These are phyloP conservation scores for Cydia splendana DNA, from an alignment of 1,140 invertebrate genomes.

Conservation along the genomic window DNA sequence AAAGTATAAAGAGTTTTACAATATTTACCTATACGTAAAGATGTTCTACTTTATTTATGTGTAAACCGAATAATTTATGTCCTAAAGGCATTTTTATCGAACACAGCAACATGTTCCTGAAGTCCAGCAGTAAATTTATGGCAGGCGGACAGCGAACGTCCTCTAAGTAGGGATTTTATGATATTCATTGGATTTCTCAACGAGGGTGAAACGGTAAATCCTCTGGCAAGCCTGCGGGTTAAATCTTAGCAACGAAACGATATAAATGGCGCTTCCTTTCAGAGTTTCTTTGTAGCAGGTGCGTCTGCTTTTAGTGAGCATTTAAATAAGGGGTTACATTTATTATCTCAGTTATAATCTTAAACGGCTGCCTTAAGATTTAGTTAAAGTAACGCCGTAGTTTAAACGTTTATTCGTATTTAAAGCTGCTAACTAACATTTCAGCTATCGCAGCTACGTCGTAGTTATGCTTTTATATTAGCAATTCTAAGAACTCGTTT, in stretches of 20 bases:
- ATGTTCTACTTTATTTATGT: not conserved
- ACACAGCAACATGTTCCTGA: conserved; percentile 4
- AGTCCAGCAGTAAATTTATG: conserved; percentile 21
- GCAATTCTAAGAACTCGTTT: not conserved
- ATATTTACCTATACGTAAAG: too few relatives aligned
- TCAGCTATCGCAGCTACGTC: too few relatives aligned
- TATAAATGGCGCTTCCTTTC: conserved; percentile 18
- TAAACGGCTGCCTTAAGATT: not conserved
- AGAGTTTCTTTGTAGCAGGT: conserved; percentile 18
- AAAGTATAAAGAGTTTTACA: too few relatives aligned
- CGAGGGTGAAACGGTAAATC: conserved; percentile 22
- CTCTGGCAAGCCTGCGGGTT: conserved; percentile 18
- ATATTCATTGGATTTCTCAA: conserved; percentile 28
- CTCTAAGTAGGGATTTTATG: conserved; percentile 31
- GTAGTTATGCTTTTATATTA: too few relatives aligned
- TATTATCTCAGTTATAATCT: not conserved
- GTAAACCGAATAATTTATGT: not conserved
- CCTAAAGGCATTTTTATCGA: not conserved
- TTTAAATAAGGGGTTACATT: conserved; percentile 7
- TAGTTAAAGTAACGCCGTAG: not conserved
- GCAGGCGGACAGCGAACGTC: conserved; percentile 12
- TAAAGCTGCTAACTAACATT: not conserved
- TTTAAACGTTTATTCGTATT: too few relatives aligned
- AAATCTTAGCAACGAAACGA: conserved; percentile 26
- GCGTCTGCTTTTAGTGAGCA: conserved; percentile 1